phyloP scores from a whole-genome alignment of 2,113 vertebrate genomes.

The Nansenia antarctica region DNA sequence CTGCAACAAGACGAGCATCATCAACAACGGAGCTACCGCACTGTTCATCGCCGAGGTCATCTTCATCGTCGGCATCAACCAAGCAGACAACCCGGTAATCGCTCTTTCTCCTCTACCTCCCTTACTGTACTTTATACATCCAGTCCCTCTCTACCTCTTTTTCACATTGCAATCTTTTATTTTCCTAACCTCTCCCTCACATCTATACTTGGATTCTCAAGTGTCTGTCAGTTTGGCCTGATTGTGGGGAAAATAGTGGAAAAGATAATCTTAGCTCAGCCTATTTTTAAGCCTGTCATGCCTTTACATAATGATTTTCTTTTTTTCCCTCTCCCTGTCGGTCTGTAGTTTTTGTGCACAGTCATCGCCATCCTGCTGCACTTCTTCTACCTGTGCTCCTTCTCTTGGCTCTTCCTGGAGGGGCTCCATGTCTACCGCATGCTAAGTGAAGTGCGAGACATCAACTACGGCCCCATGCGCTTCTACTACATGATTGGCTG shows the following conservation, averaged over 20 bases:
- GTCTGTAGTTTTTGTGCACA: slow-evolving; percentile 88
- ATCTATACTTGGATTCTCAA: not conserved
- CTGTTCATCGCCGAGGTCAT: slow-evolving; percentile 88
- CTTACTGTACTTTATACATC: not conserved
- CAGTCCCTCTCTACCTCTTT: not conserved
- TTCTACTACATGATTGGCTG: slow-evolving; percentile 96
- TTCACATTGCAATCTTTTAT: not conserved
- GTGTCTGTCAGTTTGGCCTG: not conserved
- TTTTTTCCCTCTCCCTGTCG: not conserved
- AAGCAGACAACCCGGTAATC: slow-evolving; percentile 86
- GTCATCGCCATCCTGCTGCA: slow-evolving; percentile 94
- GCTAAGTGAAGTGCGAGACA: slow-evolving; percentile 86
- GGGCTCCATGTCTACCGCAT: slow-evolving; percentile 90
- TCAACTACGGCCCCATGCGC: slow-evolving; percentile 92
- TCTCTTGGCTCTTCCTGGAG: slow-evolving; percentile 93
- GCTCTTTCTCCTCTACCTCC: not conserved
- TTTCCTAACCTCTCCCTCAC: not conserved
- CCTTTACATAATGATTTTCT: not conserved
- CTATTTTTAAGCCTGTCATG: not conserved
- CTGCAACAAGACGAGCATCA: slow-evolving; percentile 88
- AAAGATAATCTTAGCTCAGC: not conserved
- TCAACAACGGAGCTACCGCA: slow-evolving; percentile 80
- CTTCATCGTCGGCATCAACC: slow-evolving; percentile 94
- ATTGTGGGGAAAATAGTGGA: not conserved
- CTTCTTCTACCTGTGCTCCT: slow-evolving; percentile 92